These are phyloP conservation scores for Melierax canorus DNA, from an alignment of 2,113 vertebrate genomes.

Conservation along the genomic window DNA sequence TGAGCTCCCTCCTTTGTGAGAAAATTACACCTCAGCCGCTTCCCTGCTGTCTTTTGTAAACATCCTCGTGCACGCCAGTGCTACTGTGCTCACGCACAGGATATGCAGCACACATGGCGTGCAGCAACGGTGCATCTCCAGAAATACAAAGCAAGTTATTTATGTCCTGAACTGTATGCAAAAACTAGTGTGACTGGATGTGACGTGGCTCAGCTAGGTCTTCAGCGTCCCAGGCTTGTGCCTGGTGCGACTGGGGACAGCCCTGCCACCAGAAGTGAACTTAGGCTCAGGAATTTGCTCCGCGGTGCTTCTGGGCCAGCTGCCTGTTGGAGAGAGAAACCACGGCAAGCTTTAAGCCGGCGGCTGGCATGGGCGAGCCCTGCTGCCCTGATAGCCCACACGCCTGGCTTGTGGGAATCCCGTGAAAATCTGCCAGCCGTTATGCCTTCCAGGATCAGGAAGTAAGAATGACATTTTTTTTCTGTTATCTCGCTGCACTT, in stretches of 20 bases:
- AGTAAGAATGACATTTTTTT: not conserved
- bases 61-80: not conserved
- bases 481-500: not conserved
- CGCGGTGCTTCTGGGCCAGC: fast-evolving
- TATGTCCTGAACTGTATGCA: not conserved
- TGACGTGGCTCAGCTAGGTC: not conserved
- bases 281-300: not conserved
- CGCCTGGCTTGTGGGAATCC: not conserved
- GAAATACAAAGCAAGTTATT: not conserved
- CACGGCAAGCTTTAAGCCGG: not conserved
- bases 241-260: not conserved
- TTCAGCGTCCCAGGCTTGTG: not conserved
- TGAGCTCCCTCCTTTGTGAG: not conserved
- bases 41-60: not conserved
- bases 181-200: not conserved
- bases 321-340: not conserved
- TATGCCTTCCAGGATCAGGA: not conserved
- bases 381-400: not conserved
- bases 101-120: fast-evolving
- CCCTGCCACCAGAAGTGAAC: not conserved
- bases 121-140: not conserved
- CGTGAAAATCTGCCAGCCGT: not conserved
- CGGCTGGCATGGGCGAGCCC: not conserved
- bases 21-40: not conserved
- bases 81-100: not conserved